phyloP scores from a whole-genome alignment of 2,113 vertebrate species.

The Cichladusa arquata region DNA sequence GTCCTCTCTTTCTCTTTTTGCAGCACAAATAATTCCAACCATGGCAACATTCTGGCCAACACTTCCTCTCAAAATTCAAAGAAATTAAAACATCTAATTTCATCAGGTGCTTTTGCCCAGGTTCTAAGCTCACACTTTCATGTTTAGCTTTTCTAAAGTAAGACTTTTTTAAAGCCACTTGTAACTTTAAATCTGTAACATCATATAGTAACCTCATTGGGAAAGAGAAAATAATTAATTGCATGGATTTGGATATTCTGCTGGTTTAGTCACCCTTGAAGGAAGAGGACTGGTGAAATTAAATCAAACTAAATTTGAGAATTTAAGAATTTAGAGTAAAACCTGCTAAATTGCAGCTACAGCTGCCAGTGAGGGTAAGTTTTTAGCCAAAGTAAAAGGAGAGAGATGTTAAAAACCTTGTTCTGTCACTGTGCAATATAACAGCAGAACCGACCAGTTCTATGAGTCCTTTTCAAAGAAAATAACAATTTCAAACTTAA shows the following conservation, averaged over 20 bases:
- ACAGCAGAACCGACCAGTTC: background rate
- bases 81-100: slow-evolving; percentile 11
- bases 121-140: slow-evolving; percentile 18
- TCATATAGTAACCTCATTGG: background rate
- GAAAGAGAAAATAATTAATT: background rate
- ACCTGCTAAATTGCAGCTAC: background rate
- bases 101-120: background rate
- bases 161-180: background rate
- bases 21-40: background rate
- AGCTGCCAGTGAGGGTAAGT: background rate
- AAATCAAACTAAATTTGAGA: background rate
- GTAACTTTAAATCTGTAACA: background rate
- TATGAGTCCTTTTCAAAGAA: background rate
- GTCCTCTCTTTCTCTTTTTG: background rate
- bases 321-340: background rate
- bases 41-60: background rate
- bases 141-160: background rate
- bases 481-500: background rate
- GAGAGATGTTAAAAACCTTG: background rate
- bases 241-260: background rate
- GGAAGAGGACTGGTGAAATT: background rate
- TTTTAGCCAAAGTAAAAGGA: background rate
- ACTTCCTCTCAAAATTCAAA: background rate
- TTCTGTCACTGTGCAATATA: background rate
- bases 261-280: background rate